Evolutionary conservation across 2,113 vertebrate genomes (phyloP).

Genomic region (Microcebus murinus): DNA sequence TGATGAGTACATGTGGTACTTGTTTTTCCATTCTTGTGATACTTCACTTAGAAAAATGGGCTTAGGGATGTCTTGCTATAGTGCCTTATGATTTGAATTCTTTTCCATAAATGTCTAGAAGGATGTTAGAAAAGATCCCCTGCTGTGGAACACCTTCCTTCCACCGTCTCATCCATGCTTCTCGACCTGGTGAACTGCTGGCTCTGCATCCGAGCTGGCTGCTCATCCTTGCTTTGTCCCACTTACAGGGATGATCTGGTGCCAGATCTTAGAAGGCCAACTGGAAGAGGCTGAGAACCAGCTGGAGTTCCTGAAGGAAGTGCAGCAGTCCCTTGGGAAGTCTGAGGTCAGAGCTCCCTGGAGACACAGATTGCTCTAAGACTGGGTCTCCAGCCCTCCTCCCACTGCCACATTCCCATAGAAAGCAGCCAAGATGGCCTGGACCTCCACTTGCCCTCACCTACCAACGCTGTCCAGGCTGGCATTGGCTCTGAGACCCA

Average conservation of each 20-base stretch:
- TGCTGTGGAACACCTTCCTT: neutral
- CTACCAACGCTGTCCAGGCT: fast-evolving
- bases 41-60: too few species aligned
- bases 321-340: constrained; percentile 85
- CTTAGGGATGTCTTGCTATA: too few species aligned
- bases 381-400: fast-evolving
- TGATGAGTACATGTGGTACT: too few species aligned
- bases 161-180: fast-evolving
- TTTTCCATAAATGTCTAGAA: neutral
- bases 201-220: neutral
- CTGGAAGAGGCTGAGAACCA: constrained; percentile 85
- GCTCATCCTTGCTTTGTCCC: neutral
- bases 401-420: neutral
- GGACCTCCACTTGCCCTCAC: neutral
- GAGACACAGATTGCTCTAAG: neutral
- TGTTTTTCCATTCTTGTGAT: too few species aligned
- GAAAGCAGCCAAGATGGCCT: neutral
- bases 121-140: neutral
- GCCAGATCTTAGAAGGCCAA: constrained; percentile 84
- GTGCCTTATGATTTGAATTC: neutral
- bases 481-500: fast-evolving
- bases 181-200: neutral
- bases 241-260: constrained; percentile 83
- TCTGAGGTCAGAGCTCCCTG: constrained; percentile 80
- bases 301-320: constrained; percentile 86